Percentiles rank a stretch among this genome's conserved stretches.
Conservation (phyloP, 2,797 vertebrate species). For the Sebastes matsubarae region DNA sequence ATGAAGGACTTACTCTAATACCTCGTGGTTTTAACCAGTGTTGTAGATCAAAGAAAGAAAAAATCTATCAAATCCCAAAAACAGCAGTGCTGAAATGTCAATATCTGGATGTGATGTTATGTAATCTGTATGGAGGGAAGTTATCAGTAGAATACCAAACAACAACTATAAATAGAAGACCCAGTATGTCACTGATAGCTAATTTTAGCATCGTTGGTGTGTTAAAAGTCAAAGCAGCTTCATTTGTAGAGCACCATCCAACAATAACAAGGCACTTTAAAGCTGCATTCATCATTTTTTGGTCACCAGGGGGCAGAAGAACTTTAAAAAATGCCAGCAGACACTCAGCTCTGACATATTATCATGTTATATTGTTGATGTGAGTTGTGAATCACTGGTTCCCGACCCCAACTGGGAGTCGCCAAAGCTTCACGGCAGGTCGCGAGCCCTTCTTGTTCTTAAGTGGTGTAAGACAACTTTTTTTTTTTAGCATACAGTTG, state of each 20-base stretch:
- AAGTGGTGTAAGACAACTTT: too few relatives aligned
- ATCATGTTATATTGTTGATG: background rate
- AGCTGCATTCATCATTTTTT: background rate
- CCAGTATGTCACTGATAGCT: background rate
- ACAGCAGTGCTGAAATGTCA: background rate
- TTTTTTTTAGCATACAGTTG: too few relatives aligned
- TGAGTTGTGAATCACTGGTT: too few relatives aligned
- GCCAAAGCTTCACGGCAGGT: too few relatives aligned
- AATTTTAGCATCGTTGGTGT: background rate
- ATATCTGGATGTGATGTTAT: background rate
- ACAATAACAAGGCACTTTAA: background rate
- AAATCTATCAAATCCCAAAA: background rate
- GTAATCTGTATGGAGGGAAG: background rate
- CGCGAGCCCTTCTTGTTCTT: too few relatives aligned
- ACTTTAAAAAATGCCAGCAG: background rate
- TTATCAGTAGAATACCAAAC: background rate
- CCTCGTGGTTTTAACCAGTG: background rate
- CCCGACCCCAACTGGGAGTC: too few relatives aligned
- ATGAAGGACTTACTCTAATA: background rate
- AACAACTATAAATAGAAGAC: background rate
- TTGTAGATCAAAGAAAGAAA: background rate
- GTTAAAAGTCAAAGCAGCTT: background rate
- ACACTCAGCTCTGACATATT: background rate
- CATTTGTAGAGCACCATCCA: background rate
- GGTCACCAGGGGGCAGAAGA: background rate